phyloP scores from a whole-genome alignment of 2,797 vertebrate genomes.

The Hozukius guyotensis region DNA sequence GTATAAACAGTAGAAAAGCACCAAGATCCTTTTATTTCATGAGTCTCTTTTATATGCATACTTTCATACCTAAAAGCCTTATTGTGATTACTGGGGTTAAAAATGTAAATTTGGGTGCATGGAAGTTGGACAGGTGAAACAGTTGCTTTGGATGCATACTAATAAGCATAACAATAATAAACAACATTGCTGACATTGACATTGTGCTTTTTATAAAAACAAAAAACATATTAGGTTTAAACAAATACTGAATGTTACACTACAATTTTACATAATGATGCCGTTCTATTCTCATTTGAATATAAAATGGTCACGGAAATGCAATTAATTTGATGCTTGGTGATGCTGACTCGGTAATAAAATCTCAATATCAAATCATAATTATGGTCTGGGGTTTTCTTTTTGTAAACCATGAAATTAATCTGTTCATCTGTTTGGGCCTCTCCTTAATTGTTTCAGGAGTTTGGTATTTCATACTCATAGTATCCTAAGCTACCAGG shows the following conservation, averaged over 20 bases:
- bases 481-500: neutral
- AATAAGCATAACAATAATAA: neutral
- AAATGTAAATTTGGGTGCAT: neutral
- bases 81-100: neutral
- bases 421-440: neutral
- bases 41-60: neutral
- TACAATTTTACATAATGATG: neutral
- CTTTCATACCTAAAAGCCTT: neutral
- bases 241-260: neutral
- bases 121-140: neutral
- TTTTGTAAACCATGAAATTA: neutral
- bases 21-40: neutral
- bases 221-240: neutral
- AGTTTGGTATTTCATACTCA: neutral
- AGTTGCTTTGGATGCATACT: neutral
- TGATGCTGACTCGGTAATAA: neutral
- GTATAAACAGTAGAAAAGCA: neutral
- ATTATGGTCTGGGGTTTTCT: neutral
- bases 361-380: constrained; percentile 2
- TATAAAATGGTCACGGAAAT: constrained; percentile 2
- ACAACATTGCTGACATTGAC: neutral
- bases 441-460: neutral
- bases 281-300: constrained; percentile 10
- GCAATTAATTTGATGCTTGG: constrained; percentile 3
- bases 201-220: neutral